phyloP scores from a whole-genome alignment of 1,140 invertebrate species.

The Drosophila nigrodunni region DNA sequence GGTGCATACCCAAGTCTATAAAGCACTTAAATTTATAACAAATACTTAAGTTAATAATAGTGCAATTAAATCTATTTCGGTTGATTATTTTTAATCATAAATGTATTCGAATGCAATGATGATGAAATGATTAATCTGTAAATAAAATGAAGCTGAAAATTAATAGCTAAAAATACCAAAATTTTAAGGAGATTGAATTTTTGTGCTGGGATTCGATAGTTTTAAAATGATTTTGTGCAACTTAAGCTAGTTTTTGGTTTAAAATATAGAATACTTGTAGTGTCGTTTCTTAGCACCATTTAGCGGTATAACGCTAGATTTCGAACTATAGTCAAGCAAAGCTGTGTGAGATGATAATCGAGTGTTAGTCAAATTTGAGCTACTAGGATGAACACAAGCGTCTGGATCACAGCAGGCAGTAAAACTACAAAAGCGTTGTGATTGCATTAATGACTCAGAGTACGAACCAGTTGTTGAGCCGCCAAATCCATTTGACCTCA shows the following conservation, averaged over 20 bases:
- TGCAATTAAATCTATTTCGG: neutral
- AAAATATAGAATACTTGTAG: constrained; percentile 79
- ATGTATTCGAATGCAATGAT: constrained; percentile 8
- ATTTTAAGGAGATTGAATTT: no score
- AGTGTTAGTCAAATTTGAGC: constrained; percentile 60
- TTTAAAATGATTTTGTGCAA: neutral
- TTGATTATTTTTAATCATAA: neutral
- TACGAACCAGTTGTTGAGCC: constrained; percentile 67
- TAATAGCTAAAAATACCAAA: neutral
- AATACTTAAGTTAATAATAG: neutral
- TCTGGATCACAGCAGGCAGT: constrained; percentile 59
- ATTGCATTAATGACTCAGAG: constrained; percentile 52
- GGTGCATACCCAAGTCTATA: constrained; percentile 41
- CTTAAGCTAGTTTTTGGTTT: constrained; percentile 15
- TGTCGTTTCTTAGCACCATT: constrained; percentile 61
- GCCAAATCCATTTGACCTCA: constrained; percentile 33
- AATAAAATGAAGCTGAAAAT: constrained; percentile 18
- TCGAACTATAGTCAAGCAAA: constrained; percentile 49
- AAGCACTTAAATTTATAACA: constrained; percentile 37
- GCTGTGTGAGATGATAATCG: constrained; percentile 64
- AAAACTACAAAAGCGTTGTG: constrained; percentile 49
- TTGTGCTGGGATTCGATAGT: no score
- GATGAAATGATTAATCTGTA: constrained; percentile 4
- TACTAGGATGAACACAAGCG: constrained; percentile 62
- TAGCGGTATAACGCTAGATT: constrained; percentile 19